Conservation (phyloP, 2,797 vertebrate species). For the Centroberyx gerrardi region DNA sequence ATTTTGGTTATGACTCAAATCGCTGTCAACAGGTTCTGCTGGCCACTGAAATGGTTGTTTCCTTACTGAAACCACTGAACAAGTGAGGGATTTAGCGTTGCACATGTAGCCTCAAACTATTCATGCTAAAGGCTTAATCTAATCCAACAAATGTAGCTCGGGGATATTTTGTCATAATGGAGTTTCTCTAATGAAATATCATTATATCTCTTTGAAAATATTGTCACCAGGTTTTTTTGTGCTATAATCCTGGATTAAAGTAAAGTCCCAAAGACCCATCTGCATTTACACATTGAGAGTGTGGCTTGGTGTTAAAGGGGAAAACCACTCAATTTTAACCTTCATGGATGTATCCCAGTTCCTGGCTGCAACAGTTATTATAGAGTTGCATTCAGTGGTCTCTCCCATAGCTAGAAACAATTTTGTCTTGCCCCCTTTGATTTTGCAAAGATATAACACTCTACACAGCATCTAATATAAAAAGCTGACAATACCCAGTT, state of each 20-base stretch:
- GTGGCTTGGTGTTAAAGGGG: slow-evolving; percentile 7
- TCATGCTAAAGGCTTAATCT: slow-evolving; percentile 19
- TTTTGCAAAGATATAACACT: not conserved
- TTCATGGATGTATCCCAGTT: slow-evolving; percentile 15
- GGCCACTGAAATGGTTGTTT: slow-evolving; percentile 9
- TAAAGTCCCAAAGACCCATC: not conserved
- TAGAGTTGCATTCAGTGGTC: slow-evolving; percentile 1
- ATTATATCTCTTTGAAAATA: slow-evolving; percentile 21
- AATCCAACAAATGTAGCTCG: slow-evolving; percentile 53
- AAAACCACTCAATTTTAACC: not conserved
- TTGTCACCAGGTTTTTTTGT: slow-evolving; percentile 34
- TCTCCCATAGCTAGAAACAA: not conserved
- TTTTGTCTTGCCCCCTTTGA: not conserved
- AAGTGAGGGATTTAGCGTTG: slow-evolving; percentile 16
- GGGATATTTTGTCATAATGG: slow-evolving; percentile 26
- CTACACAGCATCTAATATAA: too few species aligned
- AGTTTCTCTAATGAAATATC: slow-evolving; percentile 37
- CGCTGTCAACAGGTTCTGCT: not conserved
- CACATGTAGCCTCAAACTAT: slow-evolving; percentile 17
- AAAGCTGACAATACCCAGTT: too few species aligned
- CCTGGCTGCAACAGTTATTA: too few species aligned
- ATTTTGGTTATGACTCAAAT: slow-evolving; percentile 19
- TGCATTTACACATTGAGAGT: not conserved
- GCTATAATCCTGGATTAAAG: slow-evolving; percentile 59
- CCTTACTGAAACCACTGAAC: slow-evolving; percentile 1